Evolutionary conservation across 2,888 invertebrate species (phyloP).

Genomic region (Nomada ferruginata): DNA sequence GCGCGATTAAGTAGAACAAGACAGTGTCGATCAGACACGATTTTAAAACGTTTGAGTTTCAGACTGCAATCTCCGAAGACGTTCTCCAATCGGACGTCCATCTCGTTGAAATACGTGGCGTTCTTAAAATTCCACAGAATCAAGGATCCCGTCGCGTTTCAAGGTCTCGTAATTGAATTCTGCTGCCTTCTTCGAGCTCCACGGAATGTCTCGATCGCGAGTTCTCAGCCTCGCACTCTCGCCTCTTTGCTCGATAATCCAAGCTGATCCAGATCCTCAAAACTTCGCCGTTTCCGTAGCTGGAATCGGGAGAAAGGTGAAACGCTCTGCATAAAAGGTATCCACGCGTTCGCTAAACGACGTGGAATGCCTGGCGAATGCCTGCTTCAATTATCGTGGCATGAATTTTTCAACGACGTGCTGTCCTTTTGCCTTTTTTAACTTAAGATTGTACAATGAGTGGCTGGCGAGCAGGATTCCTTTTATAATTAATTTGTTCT

Average conservation of each 20-base stretch:
- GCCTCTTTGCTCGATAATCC: slow-evolving; percentile 22
- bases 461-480: too few relatives aligned
- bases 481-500: too few relatives aligned
- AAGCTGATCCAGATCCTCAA: slow-evolving; percentile 30
- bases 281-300: slow-evolving; percentile 27
- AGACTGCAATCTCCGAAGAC: slow-evolving; percentile 6
- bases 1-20: too few relatives aligned
- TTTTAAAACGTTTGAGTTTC: too few relatives aligned
- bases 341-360: background rate
- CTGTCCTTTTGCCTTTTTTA: background rate
- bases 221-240: slow-evolving; percentile 1
- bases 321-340: slow-evolving; percentile 13
- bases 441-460: background rate
- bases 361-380: slow-evolving; percentile 10
- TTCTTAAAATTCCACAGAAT: slow-evolving; percentile 43
- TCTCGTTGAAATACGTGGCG: slow-evolving; percentile 32
- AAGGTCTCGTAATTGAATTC: slow-evolving; percentile 52
- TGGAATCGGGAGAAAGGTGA: background rate
- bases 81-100: slow-evolving; percentile 7
- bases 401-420: slow-evolving; percentile 15
- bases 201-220: slow-evolving; percentile 34
- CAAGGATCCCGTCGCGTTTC: slow-evolving; percentile 18
- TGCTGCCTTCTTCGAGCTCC: slow-evolving; percentile 27
- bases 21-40: too few relatives aligned
- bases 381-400: slow-evolving; percentile 17